These are phyloP conservation scores for Siderastrea radians DNA, from an alignment of 92 coral and sea anemone genomes.

Conservation along the genomic window DNA sequence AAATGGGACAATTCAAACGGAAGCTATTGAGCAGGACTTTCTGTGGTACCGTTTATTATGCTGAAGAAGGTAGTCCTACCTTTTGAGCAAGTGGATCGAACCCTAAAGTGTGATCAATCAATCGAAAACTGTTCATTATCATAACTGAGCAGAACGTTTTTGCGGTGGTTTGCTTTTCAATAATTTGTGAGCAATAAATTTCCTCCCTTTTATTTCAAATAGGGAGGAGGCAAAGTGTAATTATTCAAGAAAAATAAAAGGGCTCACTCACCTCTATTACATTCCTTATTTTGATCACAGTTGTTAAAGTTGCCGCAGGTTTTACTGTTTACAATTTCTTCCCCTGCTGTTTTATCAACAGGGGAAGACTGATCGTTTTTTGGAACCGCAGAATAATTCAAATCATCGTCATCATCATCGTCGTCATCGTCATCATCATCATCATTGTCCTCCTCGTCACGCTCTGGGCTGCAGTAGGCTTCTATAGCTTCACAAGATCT, in stretches of 20 bases:
- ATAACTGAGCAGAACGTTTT: no score
- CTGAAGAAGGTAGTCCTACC: not conserved
- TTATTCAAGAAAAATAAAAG: not conserved
- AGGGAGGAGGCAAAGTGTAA: not conserved
- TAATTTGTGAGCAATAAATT: not conserved
- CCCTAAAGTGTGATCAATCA: not conserved
- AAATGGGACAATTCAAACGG: not conserved
- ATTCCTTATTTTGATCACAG: constrained; percentile 40
- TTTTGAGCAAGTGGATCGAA: not conserved
- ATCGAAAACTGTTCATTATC: no score
- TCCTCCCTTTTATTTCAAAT: not conserved
- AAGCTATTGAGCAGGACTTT: not conserved
- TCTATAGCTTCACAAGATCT: constrained; percentile 95
- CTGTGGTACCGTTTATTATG: not conserved
- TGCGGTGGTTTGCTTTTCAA: no score
- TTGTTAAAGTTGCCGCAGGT: constrained; percentile 63
- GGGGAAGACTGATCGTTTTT: constrained; percentile 52
- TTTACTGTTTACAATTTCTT: constrained; percentile 37
- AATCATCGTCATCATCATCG: constrained; percentile 10
- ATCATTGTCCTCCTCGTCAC: constrained; percentile 7
- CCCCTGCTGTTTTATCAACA: constrained; percentile 44
- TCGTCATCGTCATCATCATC: constrained; percentile 16
- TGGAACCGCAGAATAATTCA: constrained; percentile 26
- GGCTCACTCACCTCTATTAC: constrained; percentile 19
- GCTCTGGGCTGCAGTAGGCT: constrained; percentile 71